Evolutionary conservation across 2,113 vertebrate species (phyloP).

Genomic region (Phalacrocorax pelagicus): DNA sequence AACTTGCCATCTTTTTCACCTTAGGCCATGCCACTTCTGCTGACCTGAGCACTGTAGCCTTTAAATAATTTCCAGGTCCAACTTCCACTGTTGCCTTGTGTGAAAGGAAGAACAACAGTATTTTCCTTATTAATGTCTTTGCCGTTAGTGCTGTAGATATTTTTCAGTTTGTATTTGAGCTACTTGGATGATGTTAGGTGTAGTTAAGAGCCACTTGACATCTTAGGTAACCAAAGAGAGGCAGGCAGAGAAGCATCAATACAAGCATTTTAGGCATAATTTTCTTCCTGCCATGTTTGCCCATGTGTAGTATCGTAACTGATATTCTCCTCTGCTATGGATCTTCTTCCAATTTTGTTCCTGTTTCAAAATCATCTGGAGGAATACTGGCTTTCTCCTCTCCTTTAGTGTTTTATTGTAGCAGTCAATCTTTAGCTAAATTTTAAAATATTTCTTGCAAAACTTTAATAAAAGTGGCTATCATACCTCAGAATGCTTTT

Average conservation of each 20-base stretch:
- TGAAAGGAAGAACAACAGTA: background rate
- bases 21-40: background rate
- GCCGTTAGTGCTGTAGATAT: background rate
- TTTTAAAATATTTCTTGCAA: background rate
- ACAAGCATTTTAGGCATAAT: background rate
- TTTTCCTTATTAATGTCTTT: background rate
- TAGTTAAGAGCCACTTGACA: background rate
- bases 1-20: background rate
- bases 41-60: background rate
- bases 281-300: background rate
- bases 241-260: background rate
- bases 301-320: background rate
- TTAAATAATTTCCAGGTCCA: background rate
- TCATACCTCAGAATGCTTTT: background rate
- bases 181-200: background rate
- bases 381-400: background rate
- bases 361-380: background rate
- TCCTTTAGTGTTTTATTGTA: background rate
- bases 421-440: background rate
- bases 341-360: background rate
- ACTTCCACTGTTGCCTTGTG: background rate
- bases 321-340: background rate
- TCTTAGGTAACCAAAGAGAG: background rate
- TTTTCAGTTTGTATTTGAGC: background rate
- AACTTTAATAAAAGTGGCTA: background rate